Percentiles rank a stretch among this genome's conserved stretches.
Evolutionary conservation across 2,113 vertebrate genomes (phyloP).

Genomic region (Pelecanus crispus): DNA sequence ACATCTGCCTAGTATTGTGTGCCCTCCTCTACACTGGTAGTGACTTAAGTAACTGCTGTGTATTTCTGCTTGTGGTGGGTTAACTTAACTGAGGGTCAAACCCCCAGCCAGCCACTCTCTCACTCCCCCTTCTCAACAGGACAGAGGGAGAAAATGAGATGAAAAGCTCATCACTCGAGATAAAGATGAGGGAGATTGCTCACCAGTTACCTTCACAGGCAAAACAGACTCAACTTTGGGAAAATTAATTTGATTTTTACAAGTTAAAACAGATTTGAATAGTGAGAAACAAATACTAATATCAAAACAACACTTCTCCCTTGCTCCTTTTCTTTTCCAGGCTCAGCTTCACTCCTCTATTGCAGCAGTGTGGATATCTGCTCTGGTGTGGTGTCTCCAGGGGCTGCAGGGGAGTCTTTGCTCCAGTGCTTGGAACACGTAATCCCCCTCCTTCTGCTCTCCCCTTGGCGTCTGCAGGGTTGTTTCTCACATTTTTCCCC

Average conservation of each 20-base stretch:
- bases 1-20: background rate
- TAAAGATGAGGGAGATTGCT: background rate
- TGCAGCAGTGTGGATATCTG: background rate
- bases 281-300: background rate
- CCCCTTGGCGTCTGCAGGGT: background rate
- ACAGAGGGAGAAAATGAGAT: background rate
- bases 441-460: background rate
- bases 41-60: background rate
- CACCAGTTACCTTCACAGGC: background rate
- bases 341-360: background rate
- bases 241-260: background rate
- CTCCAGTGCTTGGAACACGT: rapidly evolving
- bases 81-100: background rate
- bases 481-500: background rate
- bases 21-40: background rate
- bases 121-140: background rate
- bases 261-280: background rate
- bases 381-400: background rate
- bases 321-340: background rate
- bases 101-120: background rate
- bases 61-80: background rate
- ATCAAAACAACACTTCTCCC: background rate
- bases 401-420: background rate
- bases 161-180: background rate
- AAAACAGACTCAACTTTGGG: background rate